Base-by-base conservation (phyloP, 2,797 vertebrate species). In the Clamator glandarius region DNA sequence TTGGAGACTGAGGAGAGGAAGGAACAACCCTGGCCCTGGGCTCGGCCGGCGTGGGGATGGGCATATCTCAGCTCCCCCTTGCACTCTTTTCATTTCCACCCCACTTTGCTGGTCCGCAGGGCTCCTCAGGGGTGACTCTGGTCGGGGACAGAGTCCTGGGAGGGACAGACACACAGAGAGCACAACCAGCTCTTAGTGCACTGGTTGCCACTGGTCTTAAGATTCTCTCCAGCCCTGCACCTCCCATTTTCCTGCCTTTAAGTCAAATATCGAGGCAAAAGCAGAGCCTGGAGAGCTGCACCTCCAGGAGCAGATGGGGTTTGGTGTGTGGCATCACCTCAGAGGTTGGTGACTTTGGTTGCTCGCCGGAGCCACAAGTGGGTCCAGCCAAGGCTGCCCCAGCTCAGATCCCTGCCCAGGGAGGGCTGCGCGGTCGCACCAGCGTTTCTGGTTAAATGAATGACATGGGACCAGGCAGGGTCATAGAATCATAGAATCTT, bases 11-110 rank as follows among this genome's bases (percentile, higher is more conserved):
- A 28, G 13, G 35, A 59, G 61, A 21, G 39, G 55, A 41, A 31
- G 59, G 39, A 84, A 58, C 69, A 80, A n/a, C n/a, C n/a, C n/a
- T n/a, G n/a, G n/a, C n/a, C n/a, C n/a, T n/a, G n/a, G n/a, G n/a
- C n/a, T n/a, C n/a, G n/a, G n/a, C n/a, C 1, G 1, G 28, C 2
- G 3, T 6, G 20, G 55, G 36, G 39, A 29, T 0, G 0, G 21
- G 25, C 44, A 48, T 4, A 0, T 23, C 33, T 21, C 42, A 7
- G 13, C 67, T 68, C 55, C 6, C 3, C 36, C 23, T 29, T 2
- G 1, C 20, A 42, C 26, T 21, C 46, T 10, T n/a, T 13, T 18
- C 2, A 2, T 55, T n/a, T 8, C 19, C 63, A 42, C 0, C 25
- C 51, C 4, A 0, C 35, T 19, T 25, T 48, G 25, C 62, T 0